Evolutionary conservation across 1,140 invertebrate species (phyloP), one percentile per base, ranked within the genome.

Genomic region (Zaprionus africanus): DNA sequence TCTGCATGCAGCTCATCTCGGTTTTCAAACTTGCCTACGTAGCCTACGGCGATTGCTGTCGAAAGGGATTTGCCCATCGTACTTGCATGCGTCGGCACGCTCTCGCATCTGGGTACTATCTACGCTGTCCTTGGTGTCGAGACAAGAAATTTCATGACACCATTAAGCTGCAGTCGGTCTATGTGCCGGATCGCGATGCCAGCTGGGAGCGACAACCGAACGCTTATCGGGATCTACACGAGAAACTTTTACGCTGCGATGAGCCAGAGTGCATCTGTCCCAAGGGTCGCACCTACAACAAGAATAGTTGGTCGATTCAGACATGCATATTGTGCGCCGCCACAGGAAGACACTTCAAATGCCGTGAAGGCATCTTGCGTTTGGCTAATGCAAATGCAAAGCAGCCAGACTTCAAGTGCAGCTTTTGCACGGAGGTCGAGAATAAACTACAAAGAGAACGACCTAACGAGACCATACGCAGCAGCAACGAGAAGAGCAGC

Each of bases 141-240:
- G 49, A 65, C 0, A 46, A 65, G 1, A 31, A 68, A 1, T 92
- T 92, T 26, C 84, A 81, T 0, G 69, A 90, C 0, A 19, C 60
- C 0, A 76, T 92, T 1, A 76, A 75, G 0, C 43, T 59, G 34
- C 81, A 90, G 53, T 82, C 84, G 1, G 58, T 92, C 7, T 92
- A 77, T 65, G 91, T 92, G 5, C 91, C 91, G 0, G 79, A 92
- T 61, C 77, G 87, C 5, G 91, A 92, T 56, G 91, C 91, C 0
- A 51, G 17, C 5, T 92, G 91, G 91, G 91, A 92, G 53, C 57
- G 12, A 1, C 71, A 87, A 46, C 69, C n/a, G 2, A 26, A 72
- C 26, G 87, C 82, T 0, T 92, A 73, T 49, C 34, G 63, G 13
- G 90, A 93, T 62, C 77, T 92, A 9, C 72, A 92, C 41, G 46